phyloP scores from a whole-genome alignment of 2,113 vertebrate genomes.

The Misgurnus mizolepis region DNA sequence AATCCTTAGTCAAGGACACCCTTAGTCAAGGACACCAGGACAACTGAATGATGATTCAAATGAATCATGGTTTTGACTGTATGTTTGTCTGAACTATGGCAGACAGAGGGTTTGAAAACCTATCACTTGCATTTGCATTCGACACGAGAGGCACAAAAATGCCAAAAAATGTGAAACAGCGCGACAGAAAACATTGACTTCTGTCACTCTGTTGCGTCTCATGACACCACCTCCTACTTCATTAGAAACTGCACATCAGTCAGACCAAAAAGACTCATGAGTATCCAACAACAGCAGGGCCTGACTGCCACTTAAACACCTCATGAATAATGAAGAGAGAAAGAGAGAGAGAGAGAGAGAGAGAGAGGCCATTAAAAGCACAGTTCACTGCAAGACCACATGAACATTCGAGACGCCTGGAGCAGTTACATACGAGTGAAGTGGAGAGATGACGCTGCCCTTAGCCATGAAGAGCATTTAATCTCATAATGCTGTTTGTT shows the following conservation, averaged over 20 bases:
- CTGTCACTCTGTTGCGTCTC: background rate
- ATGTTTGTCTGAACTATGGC: no score
- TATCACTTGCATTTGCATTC: background rate
- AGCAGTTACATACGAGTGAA: slow-evolving; percentile 1
- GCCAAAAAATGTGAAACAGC: no score
- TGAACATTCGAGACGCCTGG: slow-evolving; percentile 1
- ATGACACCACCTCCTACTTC: slow-evolving; percentile 47
- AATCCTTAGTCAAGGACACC: no score
- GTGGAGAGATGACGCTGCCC: background rate
- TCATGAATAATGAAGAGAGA: slow-evolving; percentile 64
- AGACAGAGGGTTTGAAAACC: background rate
- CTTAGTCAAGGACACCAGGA: no score
- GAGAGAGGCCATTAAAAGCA: slow-evolving; percentile 59
- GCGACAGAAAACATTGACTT: slow-evolving; percentile 1
- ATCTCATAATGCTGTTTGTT: slow-evolving; percentile 27
- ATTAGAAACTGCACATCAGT: slow-evolving; percentile 61
- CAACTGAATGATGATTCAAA: no score
- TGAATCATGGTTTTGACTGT: no score
- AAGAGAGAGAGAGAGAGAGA: slow-evolving; percentile 57
- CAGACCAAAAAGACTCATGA: slow-evolving; percentile 55
- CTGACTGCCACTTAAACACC: slow-evolving; percentile 41
- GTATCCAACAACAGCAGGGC: slow-evolving; percentile 41
- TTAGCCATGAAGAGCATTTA: slow-evolving; percentile 9
- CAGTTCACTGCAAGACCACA: background rate
- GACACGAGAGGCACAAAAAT: background rate